Percentiles rank a stretch among this genome's conserved stretches.
Conservation (phyloP, 2,797 vertebrate genomes). For the Notolepis coatsorum region DNA sequence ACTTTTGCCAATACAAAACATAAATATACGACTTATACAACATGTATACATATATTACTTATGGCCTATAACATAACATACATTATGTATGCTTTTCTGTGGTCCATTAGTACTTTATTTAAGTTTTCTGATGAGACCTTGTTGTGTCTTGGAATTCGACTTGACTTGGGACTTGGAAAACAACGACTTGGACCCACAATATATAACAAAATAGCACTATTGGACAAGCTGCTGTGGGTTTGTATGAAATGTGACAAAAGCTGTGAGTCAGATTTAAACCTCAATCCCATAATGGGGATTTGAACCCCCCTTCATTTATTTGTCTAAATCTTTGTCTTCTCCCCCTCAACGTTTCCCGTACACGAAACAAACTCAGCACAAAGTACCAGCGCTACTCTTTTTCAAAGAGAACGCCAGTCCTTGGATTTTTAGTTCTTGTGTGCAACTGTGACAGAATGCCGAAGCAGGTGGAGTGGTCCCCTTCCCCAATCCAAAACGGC, state of each 20-base stretch:
- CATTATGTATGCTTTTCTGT: no score
- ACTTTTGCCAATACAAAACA: no score
- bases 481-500: constrained; percentile 64
- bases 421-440: constrained; percentile 49
- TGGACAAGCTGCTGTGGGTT: background rate
- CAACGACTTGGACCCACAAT: no score
- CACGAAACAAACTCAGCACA: constrained; percentile 22
- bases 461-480: constrained; percentile 76
- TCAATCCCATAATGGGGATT: constrained; percentile 3
- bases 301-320: no score
- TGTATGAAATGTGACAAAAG: background rate
- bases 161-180: no score
- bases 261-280: constrained; percentile 3
- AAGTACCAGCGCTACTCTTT: constrained; percentile 65
- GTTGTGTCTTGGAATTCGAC: no score
- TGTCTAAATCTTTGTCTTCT: background rate
- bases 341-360: constrained; percentile 25
- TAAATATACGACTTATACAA: no score
- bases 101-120: no score
- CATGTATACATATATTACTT: no score
- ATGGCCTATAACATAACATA: no score
- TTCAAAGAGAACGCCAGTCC: constrained; percentile 67
- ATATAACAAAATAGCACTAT: no score
- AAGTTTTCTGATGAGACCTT: no score
- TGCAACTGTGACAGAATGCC: constrained; percentile 62